Percentiles rank a stretch among this genome's conserved stretches.
phyloP scores from a whole-genome alignment of 1,140 invertebrate species.

The Euwallacea similis region DNA sequence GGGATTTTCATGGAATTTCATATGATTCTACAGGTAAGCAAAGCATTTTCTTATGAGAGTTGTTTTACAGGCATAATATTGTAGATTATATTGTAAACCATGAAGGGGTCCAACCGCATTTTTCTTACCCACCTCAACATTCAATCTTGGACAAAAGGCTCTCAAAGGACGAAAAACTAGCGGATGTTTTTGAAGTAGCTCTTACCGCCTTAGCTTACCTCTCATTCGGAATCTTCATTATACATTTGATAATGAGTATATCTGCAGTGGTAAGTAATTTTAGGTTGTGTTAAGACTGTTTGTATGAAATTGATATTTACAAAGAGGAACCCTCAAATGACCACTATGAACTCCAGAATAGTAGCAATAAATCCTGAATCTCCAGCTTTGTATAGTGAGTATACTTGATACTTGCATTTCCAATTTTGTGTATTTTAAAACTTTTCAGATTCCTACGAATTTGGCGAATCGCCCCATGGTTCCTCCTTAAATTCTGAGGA shows the following conservation, averaged over 20 bases:
- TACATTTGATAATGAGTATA: constrained; percentile 74
- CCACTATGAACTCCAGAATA: constrained; percentile 4
- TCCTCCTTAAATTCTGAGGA: neutral
- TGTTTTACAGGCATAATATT: neutral
- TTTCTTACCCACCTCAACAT: constrained; percentile 35
- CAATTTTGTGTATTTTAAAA: neutral
- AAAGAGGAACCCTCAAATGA: neutral
- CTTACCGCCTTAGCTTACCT: constrained; percentile 75
- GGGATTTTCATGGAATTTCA: constrained; percentile 11
- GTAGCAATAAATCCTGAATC: neutral
- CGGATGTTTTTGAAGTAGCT: constrained; percentile 75
- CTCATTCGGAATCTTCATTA: constrained; percentile 75
- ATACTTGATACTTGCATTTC: neutral
- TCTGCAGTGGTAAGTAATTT: constrained; percentile 57
- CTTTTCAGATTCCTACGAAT: neutral
- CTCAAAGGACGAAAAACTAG: constrained; percentile 63
- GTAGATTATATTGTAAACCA: constrained; percentile 14
- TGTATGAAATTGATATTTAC: neutral
- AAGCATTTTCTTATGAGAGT: too few species aligned
- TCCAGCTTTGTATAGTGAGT: neutral
- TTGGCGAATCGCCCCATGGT: neutral
- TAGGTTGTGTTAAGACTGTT: too few species aligned
- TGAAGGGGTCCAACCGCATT: neutral
- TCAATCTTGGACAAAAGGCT: constrained; percentile 41
- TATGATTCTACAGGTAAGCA: neutral